Evolutionary conservation across 2,113 vertebrate species (phyloP), one percentile per base, ranked within the genome.

Genomic region (Vimba vimba): DNA sequence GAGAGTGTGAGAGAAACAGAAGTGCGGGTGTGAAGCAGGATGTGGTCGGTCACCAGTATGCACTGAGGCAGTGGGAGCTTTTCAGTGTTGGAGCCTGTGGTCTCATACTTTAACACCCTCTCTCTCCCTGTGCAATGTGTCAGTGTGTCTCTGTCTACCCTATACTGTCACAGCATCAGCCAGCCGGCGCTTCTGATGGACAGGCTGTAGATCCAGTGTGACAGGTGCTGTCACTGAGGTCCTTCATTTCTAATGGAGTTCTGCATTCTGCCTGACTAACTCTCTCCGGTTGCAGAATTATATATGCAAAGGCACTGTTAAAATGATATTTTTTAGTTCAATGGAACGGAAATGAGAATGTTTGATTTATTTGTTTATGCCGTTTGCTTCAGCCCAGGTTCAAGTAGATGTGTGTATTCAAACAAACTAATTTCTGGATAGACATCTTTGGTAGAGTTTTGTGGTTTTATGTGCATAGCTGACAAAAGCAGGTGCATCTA

Each of bases 31-130:
- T 79, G 50, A 88, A 84, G 85, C 93, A 94, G 94, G 94, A 95
- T 94, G 94, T 95, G 94, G 93, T 94, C 93, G 93, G 86, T 93
- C 64, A 87, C 74, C 89, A 86, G 83, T 89, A 77, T 89, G 92
- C 91, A 82, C 75, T 75, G 43, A 47, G 55, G 83, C 89, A 86
- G 91, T 90, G 86, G 88, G 47, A 83, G 86, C 76, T 76, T 11
- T 12, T 66, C 39, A 68, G 78, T 52, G 77, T 79, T 86, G 59
- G 73, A 62, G 60, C 36, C 8, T 47, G 81, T 87, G 86, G 76
- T 79, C 62, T 87, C 9, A 21, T 23, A 64, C 36, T 47, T 68
- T 88, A 77, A 87, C 84, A 88, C 66, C 43, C 68, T 88, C 30
- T 88, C 30, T 62, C 64, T 82, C 47, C 19, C 64, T 71, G 83